Evolutionary conservation across 2,888 invertebrate genomes (phyloP), one percentile per base, ranked within the genome.

Genomic region (Drosophila dives): DNA sequence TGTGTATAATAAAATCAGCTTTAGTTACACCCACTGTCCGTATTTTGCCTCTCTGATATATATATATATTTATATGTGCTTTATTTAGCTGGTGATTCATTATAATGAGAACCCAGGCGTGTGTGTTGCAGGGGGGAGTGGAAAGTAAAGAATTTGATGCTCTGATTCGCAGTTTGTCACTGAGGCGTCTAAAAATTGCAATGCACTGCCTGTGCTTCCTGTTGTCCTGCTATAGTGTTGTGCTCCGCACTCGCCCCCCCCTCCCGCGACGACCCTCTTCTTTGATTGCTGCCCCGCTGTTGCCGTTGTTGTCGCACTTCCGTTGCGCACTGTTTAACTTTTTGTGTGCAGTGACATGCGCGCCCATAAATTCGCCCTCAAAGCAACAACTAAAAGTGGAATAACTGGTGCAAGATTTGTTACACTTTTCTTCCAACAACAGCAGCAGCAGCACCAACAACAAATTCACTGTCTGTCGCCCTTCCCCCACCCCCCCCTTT

Each of bases 251-350:
- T 10, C 23, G 2, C 2, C 23, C 23, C 23, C 4, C n/a, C 26
- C 17, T 11, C 32, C 8, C 4, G 29, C 4, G 29, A 3, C 12
- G 17, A 2, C 20, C 11, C 12, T 1, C 3, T 1, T 3, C 26
- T 38, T 29, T 42, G 17, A 17, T 32, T 49, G 64, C 26, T 29
- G 45, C 26, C 17, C 11, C 26, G 10, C 5, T 10, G 5, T n/a
- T 32, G 38, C 45, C 32, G 76, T 69, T 66, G 75, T 72, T 81
- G 86, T 74, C 86, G 88, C 81, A 89, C 88, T 89, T 86, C 88
- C 90, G 88, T 88, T 81, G 83, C 77, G 90, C 86, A 66, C 90
- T 86, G 90, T 89, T 86, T 89, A 88, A 85, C 90, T 89, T 89
- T 86, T 89, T 85, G 83, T 83, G 88, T 89, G 87, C 87, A 84